These are phyloP conservation scores for Psilopogon haemacephalus DNA, from an alignment of 2,113 vertebrate genomes.

Conservation along the genomic window DNA sequence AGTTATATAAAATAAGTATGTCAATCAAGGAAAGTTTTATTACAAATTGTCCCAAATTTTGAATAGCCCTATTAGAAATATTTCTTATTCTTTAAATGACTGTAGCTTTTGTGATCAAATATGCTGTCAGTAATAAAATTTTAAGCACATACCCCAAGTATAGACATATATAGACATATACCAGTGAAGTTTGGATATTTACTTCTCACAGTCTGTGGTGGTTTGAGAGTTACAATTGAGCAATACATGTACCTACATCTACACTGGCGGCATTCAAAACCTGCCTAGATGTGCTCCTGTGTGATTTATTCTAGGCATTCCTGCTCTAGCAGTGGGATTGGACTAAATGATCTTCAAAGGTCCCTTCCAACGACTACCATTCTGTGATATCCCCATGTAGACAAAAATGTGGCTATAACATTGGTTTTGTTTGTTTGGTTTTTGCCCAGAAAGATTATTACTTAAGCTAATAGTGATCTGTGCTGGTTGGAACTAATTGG, in stretches of 20 bases:
- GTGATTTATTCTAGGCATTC: no score
- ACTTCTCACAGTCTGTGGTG: no score
- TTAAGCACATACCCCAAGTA: background rate
- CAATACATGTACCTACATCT: background rate
- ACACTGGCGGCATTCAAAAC: no score
- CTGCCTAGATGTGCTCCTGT: no score
- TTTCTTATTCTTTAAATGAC: background rate
- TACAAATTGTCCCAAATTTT: background rate
- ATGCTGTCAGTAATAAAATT: background rate
- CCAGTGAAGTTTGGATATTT: background rate
- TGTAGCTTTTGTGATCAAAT: background rate
- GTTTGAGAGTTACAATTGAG: no score
- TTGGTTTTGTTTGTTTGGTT: background rate
- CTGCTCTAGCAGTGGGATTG: no score
- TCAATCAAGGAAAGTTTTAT: background rate
- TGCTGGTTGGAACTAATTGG: no score
- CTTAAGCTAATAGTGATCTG: background rate
- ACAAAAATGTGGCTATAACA: background rate
- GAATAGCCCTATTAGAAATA: accelerated
- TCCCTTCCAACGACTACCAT: no score
- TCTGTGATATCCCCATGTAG: no score
- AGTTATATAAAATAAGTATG: background rate
- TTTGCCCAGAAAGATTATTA: background rate
- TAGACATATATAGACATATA: no score
- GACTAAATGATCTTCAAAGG: no score